Base-by-base conservation (phyloP, 2,888 invertebrate genomes). In the Dynastes grantii region DNA sequence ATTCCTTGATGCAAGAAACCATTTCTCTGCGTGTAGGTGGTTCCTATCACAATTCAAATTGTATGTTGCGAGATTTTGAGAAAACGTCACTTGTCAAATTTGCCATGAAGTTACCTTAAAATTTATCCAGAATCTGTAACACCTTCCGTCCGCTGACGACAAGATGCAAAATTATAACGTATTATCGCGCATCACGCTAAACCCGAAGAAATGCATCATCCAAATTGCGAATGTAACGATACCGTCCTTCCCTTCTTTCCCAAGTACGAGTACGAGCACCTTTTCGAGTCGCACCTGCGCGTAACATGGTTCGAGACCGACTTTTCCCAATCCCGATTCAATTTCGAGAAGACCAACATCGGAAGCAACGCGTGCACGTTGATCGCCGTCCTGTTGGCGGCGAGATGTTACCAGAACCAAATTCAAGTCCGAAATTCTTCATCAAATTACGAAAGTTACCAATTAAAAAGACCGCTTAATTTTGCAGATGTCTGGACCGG, bases 301-400 rank as follows among this genome's bases (percentile, higher is more conserved):
- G 83, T 88, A 29, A 86, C 85, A 65, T 92, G 92, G 92, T 92
- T 92, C 83, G 90, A 91, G 75, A 85, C 88, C 45, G 89, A 90
- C 82, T 92, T 93, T 84, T 91, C 91, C 1, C 92, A 93, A 86
- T 91, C 91, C 64, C 89, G 90, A 73, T 92, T 91, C 85, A 92
- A 90, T 78, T 87, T 89, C 78, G 88, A 88, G 82, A 88, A 89
- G 78, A 82, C 79, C 8, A 85, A 86, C 76, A 89, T 85, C 86
- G 92, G 90, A 75, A 92, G 92, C 82, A 91, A 92, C 86, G 92
- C 92, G 6, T 92, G 92, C 81, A 93, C 92, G 0, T 86, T 93
- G 76, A 92, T 93, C 82, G 92, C 91, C 55, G 86, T 92, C 29
- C 87, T 92, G 71, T 87, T 92, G 79, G 92, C 92, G 40, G 87